phyloP scores from a whole-genome alignment of 92 coral and sea anemone species.

The Palythoa grandiflora region DNA sequence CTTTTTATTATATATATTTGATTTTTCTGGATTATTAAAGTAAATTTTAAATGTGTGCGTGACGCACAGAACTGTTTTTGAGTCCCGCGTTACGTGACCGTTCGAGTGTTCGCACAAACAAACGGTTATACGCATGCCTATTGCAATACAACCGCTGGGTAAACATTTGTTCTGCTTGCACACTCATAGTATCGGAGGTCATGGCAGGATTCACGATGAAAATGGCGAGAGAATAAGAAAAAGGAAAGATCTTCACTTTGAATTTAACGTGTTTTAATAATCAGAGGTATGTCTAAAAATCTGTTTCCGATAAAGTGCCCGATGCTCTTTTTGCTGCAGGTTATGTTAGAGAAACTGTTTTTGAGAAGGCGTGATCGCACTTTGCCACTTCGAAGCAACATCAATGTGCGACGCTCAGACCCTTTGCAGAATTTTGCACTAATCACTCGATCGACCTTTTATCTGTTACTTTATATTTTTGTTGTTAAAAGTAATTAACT shows the following conservation, averaged over 20 bases:
- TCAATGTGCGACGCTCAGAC: too few relatives aligned
- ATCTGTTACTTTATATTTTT: not conserved
- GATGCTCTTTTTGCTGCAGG: too few relatives aligned
- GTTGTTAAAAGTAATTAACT: too few relatives aligned
- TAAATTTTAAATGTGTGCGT: too few relatives aligned
- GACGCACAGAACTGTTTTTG: too few relatives aligned
- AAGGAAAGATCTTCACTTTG: not conserved
- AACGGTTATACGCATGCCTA: not conserved
- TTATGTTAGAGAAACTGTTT: too few relatives aligned
- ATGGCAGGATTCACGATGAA: not conserved
- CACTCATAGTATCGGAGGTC: not conserved
- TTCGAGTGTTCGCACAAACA: too few relatives aligned
- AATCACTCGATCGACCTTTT: not conserved
- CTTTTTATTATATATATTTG: too few relatives aligned
- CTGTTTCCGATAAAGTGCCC: not conserved
- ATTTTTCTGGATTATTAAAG: too few relatives aligned
- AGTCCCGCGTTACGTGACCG: too few relatives aligned
- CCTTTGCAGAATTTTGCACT: too few relatives aligned
- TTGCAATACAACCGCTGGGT: not conserved
- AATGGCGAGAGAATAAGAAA: not conserved
- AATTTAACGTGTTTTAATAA: not conserved
- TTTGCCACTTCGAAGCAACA: not conserved
- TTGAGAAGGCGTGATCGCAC: not conserved
- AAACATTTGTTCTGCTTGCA: not conserved
- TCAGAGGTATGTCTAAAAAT: not conserved